Base-by-base conservation (phyloP, 2,113 vertebrate genomes). In the Archocentrus centrarchus region DNA sequence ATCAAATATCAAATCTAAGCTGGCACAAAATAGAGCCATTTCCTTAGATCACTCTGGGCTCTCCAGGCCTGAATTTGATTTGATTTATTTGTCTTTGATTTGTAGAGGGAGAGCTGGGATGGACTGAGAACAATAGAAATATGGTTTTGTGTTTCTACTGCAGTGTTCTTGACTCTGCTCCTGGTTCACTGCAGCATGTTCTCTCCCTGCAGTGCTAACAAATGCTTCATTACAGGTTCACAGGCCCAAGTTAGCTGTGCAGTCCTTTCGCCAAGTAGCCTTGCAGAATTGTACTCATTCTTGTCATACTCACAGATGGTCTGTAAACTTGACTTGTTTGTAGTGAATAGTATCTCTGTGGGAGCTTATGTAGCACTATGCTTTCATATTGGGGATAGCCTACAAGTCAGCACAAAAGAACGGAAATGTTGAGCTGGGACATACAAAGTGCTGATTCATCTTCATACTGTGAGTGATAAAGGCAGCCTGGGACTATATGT, bases 141-240 rank as follows among this genome's bases (percentile, higher is more conserved):
- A 82, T 68, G 82, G 93, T 94, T 91, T 93, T 88, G 88, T 77
- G 85, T 93, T 93, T 92, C 92, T 88, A 20, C 93, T 93, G 93
- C 92, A 94, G 86, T 92, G 64, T 83, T 78, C 73, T 9, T 55
- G 59, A 88, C 7, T 10, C 32, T 77, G 75, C 80, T 88, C 78
- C 55, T 66, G 75, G 62, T 85, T 79, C 77, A 90, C 91, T 92
- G 90, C 91, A 87, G 86, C 85, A 81, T 73, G 58, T 77, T 87
- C 82, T 60, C 41, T 85, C 81, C 57, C 85, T 86, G 91, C 90
- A 92, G 89, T 89, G 85, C 39, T 35, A 76, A 35, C 75, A 83
- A 77, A 77, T 30, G 66, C 80, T 88, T 88, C 61, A 75, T 79
- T 81, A 84, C 75, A 88, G 63, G 82, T 58, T 84, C 64, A 77